Percentiles rank a stretch among this genome's conserved stretches.
Evolutionary conservation across 92 coral and sea anemone species (phyloP).

Genomic region (Zoanthus sansibaricus): DNA sequence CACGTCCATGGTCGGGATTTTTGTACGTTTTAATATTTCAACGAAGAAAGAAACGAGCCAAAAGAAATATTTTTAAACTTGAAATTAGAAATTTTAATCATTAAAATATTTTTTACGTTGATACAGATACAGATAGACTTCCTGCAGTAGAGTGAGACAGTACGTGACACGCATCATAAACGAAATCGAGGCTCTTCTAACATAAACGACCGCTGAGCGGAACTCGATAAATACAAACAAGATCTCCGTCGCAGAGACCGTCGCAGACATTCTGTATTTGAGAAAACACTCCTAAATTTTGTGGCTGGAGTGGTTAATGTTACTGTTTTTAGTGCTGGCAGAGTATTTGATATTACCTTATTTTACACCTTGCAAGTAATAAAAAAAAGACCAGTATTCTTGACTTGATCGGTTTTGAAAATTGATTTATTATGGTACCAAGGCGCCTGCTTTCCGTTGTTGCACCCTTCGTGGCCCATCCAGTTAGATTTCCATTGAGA

Average conservation of each 20-base stretch:
- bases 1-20: background rate
- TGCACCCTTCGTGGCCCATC: background rate
- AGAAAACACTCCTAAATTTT: background rate
- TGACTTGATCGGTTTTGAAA: background rate
- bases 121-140: background rate
- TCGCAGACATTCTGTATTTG: background rate
- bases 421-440: background rate
- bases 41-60: background rate
- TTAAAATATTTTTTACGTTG: background rate
- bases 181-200: background rate
- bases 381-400: background rate
- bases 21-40: background rate
- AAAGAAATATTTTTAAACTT: background rate
- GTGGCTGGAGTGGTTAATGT: background rate
- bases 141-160: background rate
- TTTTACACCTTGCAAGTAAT: no score
- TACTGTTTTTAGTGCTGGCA: background rate
- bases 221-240: background rate
- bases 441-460: background rate
- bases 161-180: background rate
- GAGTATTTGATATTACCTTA: background rate
- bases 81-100: background rate
- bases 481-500: conserved; percentile 7
- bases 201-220: background rate
- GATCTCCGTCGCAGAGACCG: background rate